phyloP scores from a whole-genome alignment of 2,888 invertebrate species.

The Amiota minor region DNA sequence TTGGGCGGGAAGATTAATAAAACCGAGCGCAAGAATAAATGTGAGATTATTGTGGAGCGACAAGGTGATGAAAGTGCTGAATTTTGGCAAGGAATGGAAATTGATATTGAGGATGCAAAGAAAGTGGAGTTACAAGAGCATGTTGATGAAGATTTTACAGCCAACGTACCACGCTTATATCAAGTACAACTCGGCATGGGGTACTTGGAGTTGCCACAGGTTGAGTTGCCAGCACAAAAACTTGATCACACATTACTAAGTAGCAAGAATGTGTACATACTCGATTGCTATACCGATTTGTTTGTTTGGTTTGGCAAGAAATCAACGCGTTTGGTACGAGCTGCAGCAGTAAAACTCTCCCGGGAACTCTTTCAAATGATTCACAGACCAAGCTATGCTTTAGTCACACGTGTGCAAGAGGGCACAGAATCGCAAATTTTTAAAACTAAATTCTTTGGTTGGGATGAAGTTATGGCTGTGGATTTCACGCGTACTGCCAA shows the following conservation, averaged over 20 bases:
- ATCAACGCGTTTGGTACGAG: slow-evolving; percentile 93
- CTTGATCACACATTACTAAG: slow-evolving; percentile 85
- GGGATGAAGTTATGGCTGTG: slow-evolving; percentile 99
- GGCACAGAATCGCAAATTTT: slow-evolving; percentile 95
- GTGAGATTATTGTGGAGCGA: slow-evolving; percentile 88
- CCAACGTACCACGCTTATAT: slow-evolving; percentile 83
- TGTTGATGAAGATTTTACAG: slow-evolving; percentile 62
- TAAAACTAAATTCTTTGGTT: slow-evolving; percentile 96
- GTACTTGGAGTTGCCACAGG: slow-evolving; percentile 97
- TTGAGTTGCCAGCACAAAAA: slow-evolving; percentile 83
- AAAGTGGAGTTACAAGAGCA: slow-evolving; percentile 72
- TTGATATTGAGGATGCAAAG: slow-evolving; percentile 67
- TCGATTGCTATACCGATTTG: slow-evolving; percentile 94
- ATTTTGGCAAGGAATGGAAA: slow-evolving; percentile 86
- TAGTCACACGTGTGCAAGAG: slow-evolving; percentile 92
- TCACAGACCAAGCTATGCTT: slow-evolving; percentile 87
- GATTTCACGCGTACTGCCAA: slow-evolving; percentile 99
- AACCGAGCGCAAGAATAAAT: slow-evolving; percentile 95
- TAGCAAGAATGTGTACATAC: slow-evolving; percentile 94
- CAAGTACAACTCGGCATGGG: slow-evolving; percentile 98
- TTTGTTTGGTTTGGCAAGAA: slow-evolving; percentile 99
- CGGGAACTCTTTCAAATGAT: slow-evolving; percentile 97
- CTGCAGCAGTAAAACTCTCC: slow-evolving; percentile 96
- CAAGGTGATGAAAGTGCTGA: slow-evolving; percentile 88
- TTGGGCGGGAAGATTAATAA: slow-evolving; percentile 98